Evolutionary conservation across 2,888 invertebrate species (phyloP).

Genomic region (Theretra japonica): DNA sequence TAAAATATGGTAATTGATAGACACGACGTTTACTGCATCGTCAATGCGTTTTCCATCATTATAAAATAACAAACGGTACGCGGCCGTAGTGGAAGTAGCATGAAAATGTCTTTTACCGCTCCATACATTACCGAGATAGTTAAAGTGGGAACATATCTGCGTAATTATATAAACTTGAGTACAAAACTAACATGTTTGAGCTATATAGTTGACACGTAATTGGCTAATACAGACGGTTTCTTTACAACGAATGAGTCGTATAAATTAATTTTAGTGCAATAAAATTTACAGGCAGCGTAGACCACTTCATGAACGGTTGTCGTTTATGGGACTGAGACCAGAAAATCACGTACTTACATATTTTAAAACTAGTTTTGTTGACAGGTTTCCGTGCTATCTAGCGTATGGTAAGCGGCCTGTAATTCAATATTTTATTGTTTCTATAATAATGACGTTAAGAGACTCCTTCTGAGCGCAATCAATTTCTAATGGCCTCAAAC

Average conservation of each 20-base stretch:
- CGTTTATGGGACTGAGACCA: constrained; percentile 40
- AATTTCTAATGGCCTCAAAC: neutral
- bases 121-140: constrained; percentile 9
- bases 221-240: constrained; percentile 22
- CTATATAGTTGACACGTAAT: constrained; percentile 26
- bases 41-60: constrained; percentile 35
- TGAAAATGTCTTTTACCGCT: constrained; percentile 12
- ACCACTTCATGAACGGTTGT: constrained; percentile 39
- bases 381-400: constrained; percentile 49
- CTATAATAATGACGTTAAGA: constrained; percentile 36
- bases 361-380: constrained; percentile 52
- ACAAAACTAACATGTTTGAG: constrained; percentile 21
- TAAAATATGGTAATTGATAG: constrained; percentile 1
- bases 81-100: neutral
- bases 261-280: constrained; percentile 39
- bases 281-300: constrained; percentile 39
- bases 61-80: constrained; percentile 2
- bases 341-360: constrained; percentile 43
- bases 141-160: neutral
- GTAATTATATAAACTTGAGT: constrained; percentile 12
- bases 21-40: constrained; percentile 37
- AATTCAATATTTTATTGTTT: constrained; percentile 47
- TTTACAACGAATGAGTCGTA: constrained; percentile 38
- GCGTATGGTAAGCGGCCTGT: constrained; percentile 36
- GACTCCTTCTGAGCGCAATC: constrained; percentile 33